Evolutionary conservation across 2,888 invertebrate genomes (phyloP).

Genomic region (Acanthosoma haemorrhoidale): DNA sequence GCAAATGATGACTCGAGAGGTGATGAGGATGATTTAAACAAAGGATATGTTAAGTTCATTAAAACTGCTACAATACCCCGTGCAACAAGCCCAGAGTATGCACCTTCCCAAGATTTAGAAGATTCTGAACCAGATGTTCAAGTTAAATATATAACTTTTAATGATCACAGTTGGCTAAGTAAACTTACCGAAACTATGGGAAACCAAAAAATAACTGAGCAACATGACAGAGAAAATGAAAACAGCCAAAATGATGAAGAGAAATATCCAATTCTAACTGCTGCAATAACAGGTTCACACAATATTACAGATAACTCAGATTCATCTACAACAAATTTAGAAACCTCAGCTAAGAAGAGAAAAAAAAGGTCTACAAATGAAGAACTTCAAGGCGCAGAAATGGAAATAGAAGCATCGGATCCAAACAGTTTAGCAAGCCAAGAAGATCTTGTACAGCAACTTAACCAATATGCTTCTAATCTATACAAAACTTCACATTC

Average conservation of each 20-base stretch:
- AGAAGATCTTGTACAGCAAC: constrained; percentile 16
- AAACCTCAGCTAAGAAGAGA: not conserved
- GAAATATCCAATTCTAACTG: constrained; percentile 19
- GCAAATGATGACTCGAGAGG: not conserved
- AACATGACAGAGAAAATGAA: not conserved
- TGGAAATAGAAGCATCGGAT: not conserved
- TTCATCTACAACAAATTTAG: not conserved
- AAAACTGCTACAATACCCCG: not conserved
- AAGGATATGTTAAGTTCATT: constrained; percentile 30
- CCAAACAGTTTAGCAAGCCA: not conserved
- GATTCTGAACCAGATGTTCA: constrained; percentile 29
- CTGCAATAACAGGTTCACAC: not conserved
- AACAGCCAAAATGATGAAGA: not conserved
- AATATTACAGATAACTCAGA: not conserved
- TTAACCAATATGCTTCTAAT: not conserved
- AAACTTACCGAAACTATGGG: constrained; percentile 26
- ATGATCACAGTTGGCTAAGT: constrained; percentile 29
- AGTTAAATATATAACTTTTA: constrained; percentile 26
- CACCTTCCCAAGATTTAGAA: not conserved
- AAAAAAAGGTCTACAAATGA: constrained; percentile 25
- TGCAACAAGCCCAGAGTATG: not conserved
- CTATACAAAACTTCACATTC: constrained; percentile 2
- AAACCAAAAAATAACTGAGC: not conserved
- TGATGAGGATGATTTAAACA: not conserved
- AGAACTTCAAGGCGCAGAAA: not conserved